Evolutionary conservation across 2,797 vertebrate species (phyloP).

Genomic region (Tenualosa ilisha): DNA sequence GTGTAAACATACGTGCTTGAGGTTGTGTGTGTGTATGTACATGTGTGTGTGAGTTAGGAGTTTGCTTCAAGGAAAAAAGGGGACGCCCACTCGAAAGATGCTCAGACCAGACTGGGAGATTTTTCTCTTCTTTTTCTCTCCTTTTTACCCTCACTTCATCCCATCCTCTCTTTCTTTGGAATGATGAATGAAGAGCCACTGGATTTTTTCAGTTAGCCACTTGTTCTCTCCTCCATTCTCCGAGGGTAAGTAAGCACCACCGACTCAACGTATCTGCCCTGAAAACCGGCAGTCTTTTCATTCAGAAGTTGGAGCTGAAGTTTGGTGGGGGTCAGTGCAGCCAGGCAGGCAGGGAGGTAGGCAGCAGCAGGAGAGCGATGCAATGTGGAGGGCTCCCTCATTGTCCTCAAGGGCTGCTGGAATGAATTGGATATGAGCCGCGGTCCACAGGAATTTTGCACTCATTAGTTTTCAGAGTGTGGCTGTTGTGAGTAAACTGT

Average conservation of each 20-base stretch:
- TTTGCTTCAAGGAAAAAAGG: conserved; percentile 52
- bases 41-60: conserved; percentile 48
- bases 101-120: conserved; percentile 71
- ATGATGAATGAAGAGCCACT: conserved; percentile 70
- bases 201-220: conserved; percentile 74
- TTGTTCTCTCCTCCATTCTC: conserved; percentile 59
- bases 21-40: conserved; percentile 45
- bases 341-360: background rate
- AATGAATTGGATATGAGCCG: conserved; percentile 35
- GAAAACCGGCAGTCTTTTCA: conserved; percentile 61
- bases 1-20: conserved; percentile 54
- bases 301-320: conserved; percentile 61
- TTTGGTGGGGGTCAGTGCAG: conserved; percentile 51
- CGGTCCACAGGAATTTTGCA: conserved; percentile 42
- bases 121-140: conserved; percentile 52
- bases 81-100: conserved; percentile 74
- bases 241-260: conserved; percentile 64
- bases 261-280: conserved; percentile 64
- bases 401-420: conserved; percentile 41
- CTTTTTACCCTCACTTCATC: background rate
- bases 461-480: conserved; percentile 38
- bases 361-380: conserved; percentile 54
- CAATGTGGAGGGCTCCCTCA: conserved; percentile 38
- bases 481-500: conserved; percentile 62
- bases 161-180: conserved; percentile 61